These are phyloP conservation scores for Luidia sarsii DNA, from an alignment of 53 echinoderm and acorn worm species.

Conservation along the genomic window DNA sequence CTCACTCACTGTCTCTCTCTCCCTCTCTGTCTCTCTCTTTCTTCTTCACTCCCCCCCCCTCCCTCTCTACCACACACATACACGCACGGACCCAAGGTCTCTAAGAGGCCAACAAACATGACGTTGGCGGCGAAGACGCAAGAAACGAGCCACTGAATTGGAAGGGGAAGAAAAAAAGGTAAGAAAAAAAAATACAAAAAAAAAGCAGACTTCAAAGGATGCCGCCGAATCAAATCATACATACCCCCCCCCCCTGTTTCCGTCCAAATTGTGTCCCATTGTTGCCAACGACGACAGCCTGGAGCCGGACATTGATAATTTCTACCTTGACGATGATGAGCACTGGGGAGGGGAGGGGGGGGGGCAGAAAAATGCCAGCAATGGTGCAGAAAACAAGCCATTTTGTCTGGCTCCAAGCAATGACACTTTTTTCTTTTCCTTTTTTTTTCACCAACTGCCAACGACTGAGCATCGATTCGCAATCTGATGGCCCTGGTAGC, in stretches of 20 bases:
- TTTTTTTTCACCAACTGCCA: background rate
- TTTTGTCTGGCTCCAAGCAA: no score
- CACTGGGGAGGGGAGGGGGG: no score
- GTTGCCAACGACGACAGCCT: conserved; percentile 10
- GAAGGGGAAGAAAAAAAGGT: background rate
- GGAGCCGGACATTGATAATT: conserved; percentile 20
- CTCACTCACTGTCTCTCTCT: no score
- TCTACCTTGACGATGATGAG: conserved; percentile 3
- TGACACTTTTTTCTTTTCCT: background rate
- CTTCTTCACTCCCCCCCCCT: no score
- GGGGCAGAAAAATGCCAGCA: no score
- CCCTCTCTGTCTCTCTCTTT: no score
- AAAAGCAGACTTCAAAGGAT: conserved; percentile 34
- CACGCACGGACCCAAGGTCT: conserved; percentile 31
- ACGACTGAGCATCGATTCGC: no score
- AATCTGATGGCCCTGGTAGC: no score
- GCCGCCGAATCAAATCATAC: conserved; percentile 47
- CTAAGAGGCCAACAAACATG: conserved; percentile 21
- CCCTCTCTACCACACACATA: no score
- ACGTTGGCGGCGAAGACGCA: conserved; percentile 8
- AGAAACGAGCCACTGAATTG: conserved; percentile 2
- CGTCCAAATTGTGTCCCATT: conserved; percentile 39
- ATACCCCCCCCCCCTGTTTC: no score
- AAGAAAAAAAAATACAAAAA: no score
- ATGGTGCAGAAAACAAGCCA: no score